Base-by-base conservation (phyloP, 2,888 invertebrate genomes). In the Megamerina dolium region DNA sequence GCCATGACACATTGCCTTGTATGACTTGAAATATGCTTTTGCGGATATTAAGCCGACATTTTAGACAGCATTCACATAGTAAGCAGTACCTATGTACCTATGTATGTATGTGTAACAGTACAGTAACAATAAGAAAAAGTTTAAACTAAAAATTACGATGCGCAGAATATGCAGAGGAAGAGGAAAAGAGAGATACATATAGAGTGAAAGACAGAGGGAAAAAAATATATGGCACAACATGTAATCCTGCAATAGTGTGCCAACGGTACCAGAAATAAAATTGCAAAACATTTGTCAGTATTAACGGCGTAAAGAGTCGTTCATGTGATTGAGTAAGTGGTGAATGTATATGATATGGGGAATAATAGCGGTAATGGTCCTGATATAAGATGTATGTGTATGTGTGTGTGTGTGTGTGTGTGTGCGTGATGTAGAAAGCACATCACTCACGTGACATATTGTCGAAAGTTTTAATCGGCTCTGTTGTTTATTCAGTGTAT, bases 381-480 rank as follows among this genome's bases (percentile, higher is more conserved):
- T n/a, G n/a, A n/a, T n/a, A n/a, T n/a, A n/a, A n/a, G 8, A 20
- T 21, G 27, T 19, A 18, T 13, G 20, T 29, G 27, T 19, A 5
- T 26, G 21, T 34, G 19, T 20, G 23, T 19, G 26, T 40, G 32
- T 40, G 9, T 20, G 36, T 35, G 13, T 19, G 33, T 14, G n/a
- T 35, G 17, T 37, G 20, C 20, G 26, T 26, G 19, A 27, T 40
- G 17, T 34, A 29, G 34, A 14, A 13, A 20, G n/a, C 21, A 36
- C 43, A 47, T 47, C 43, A 41, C 42, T 46, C 46, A 41, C 37
- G 41, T 47, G 46, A 43, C 41, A 43, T 41, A 40, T 43, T 50
- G 48, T 48, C 46, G 46, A 50, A 61, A 61, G 61, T 63, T 61
- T 59, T 64, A 61, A 61, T 64, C 63, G 64, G 61, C 60, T 63